These are phyloP conservation scores for Branchipolynoe longqiensis DNA, from an alignment of 2,888 invertebrate genomes.

Conservation along the genomic window DNA sequence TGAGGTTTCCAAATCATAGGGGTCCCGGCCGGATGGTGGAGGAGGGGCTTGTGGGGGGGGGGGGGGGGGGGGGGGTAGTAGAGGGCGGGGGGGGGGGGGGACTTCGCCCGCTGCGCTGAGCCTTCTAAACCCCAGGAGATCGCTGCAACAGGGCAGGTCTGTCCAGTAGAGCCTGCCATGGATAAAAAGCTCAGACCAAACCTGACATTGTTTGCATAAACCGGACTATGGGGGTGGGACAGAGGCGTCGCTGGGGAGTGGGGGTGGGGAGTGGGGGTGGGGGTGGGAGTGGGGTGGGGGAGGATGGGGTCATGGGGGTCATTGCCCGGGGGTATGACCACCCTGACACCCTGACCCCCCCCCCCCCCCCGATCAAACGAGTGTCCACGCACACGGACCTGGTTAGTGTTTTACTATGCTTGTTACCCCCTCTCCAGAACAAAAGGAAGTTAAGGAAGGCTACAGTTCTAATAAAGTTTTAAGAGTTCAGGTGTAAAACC, in stretches of 20 bases:
- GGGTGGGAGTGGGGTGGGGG: background rate
- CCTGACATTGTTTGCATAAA: constrained; percentile 45
- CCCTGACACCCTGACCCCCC: background rate
- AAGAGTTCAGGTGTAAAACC: too few species aligned
- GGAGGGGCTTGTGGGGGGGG: background rate
- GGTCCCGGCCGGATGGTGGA: too few species aligned
- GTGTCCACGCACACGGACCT: constrained; percentile 7
- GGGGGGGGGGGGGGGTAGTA: background rate
- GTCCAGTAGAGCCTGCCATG: constrained; percentile 14
- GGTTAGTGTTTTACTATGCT: background rate
- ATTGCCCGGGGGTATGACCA: constrained; percentile 24
- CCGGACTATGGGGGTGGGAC: too few species aligned
- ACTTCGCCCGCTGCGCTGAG: background rate
- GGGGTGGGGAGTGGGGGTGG: background rate
- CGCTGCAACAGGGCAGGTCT: background rate
- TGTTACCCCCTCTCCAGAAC: too few species aligned
- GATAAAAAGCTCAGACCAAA: constrained; percentile 48
- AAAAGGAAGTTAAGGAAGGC: too few species aligned
- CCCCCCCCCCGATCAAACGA: background rate
- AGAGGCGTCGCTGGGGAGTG: background rate
- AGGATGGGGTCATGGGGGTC: background rate
- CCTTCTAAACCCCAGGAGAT: constrained; percentile 40
- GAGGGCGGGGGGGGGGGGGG: background rate
- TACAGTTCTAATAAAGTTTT: too few species aligned
- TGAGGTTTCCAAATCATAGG: too few species aligned